Conservation (phyloP, 2,113 vertebrate genomes). For the Pelmatolapia mariae region DNA sequence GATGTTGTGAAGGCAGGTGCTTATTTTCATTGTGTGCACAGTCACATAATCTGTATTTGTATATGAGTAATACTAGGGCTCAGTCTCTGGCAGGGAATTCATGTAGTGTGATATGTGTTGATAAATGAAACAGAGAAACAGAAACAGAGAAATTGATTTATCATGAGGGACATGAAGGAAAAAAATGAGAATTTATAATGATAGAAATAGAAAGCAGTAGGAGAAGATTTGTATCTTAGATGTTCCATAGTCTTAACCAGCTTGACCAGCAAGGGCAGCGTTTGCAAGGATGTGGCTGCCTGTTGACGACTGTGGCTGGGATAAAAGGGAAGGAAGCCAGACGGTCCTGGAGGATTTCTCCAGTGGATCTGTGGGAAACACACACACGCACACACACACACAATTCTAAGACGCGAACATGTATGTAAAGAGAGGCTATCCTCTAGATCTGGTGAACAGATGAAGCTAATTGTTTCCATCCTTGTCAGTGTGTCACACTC, state of each 20-base stretch:
- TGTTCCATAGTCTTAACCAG: not conserved
- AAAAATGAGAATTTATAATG: not conserved
- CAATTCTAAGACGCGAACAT: not conserved
- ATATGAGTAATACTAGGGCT: not conserved
- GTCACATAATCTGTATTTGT: not conserved
- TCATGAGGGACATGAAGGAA: not conserved
- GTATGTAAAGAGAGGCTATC: constrained; percentile 41
- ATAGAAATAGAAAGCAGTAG: not conserved
- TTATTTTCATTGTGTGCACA: not conserved
- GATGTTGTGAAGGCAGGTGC: not conserved
- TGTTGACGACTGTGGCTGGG: constrained; percentile 8
- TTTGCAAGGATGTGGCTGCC: constrained; percentile 17
- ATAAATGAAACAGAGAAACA: not conserved
- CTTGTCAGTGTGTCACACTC: not conserved
- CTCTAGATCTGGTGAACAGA: constrained; percentile 46
- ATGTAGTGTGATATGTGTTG: not conserved
- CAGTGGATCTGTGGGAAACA: not conserved
- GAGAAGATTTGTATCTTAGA: not conserved
- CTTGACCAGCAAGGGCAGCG: not conserved
- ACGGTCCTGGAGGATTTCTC: constrained; percentile 7
- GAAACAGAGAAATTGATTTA: not conserved
- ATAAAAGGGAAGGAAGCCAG: constrained; percentile 44
- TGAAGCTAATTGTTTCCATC: constrained; percentile 52
- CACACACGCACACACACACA: not conserved
- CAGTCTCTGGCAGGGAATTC: not conserved